Conservation (phyloP, 1,140 invertebrate genomes). For the Nixonia krombeini region DNA sequence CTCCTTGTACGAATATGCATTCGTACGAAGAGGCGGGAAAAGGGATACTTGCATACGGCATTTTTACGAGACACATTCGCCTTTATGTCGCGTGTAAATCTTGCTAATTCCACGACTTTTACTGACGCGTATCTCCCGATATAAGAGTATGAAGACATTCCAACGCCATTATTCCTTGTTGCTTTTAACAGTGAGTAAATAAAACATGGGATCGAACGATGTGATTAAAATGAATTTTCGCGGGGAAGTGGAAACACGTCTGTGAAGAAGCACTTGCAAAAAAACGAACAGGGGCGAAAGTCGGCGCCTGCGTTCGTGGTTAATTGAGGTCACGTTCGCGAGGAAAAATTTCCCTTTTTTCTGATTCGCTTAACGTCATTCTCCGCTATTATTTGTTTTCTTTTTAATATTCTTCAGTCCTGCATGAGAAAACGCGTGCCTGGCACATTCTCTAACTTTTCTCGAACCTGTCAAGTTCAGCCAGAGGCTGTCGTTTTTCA, state of each 20-base stretch:
- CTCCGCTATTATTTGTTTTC: conserved; percentile 45
- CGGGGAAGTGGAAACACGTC: too few relatives aligned
- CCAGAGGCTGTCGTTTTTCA: conserved; percentile 56
- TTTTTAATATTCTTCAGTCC: conserved; percentile 42
- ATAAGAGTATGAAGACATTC: too few relatives aligned
- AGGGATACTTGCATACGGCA: conserved; percentile 49
- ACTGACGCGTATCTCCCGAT: conserved; percentile 5
- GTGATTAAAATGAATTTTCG: too few relatives aligned
- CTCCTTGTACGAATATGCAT: conserved; percentile 12
- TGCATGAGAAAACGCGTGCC: conserved; percentile 44
- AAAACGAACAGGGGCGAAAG: too few relatives aligned
- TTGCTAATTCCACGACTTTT: conserved; percentile 62
- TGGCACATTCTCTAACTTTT: conserved; percentile 62
- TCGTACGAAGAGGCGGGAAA: conserved; percentile 18
- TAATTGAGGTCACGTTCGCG: not conserved
- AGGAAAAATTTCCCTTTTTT: conserved; percentile 30
- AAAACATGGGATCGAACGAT: too few relatives aligned
- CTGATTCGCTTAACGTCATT: conserved; percentile 32
- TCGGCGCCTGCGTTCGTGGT: not conserved
- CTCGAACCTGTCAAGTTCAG: conserved; percentile 63
- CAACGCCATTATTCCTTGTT: too few relatives aligned
- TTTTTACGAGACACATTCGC: conserved; percentile 64
- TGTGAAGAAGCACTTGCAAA: too few relatives aligned
- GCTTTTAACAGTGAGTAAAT: too few relatives aligned
- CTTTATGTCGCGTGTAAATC: conserved; percentile 67